phyloP scores from a whole-genome alignment of 2,797 vertebrate species.

The Dryobates pubescens region DNA sequence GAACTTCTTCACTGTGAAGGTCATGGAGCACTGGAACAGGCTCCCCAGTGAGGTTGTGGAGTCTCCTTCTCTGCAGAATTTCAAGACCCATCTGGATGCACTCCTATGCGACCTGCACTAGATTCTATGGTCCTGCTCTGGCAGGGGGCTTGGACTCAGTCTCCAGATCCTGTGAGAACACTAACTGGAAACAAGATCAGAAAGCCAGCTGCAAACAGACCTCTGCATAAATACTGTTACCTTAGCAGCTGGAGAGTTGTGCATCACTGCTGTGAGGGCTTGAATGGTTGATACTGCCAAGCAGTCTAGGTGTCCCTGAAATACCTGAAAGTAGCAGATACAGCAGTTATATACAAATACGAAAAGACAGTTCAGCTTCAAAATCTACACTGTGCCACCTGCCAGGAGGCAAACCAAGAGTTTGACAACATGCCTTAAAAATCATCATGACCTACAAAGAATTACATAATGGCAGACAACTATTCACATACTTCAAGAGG shows the following conservation, averaged over 20 bases:
- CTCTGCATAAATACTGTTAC: constrained; percentile 69
- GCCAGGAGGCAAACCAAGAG: constrained; percentile 21
- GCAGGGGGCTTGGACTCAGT: too few species aligned
- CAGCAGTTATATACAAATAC: not conserved
- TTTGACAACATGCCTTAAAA: constrained; percentile 62
- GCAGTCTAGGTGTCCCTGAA: constrained; percentile 91
- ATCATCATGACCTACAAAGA: constrained; percentile 53
- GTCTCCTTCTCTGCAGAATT: too few species aligned
- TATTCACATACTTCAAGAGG: constrained; percentile 38
- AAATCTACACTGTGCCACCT: constrained; percentile 18
- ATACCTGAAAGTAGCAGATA: constrained; percentile 81
- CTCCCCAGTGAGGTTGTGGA: too few species aligned
- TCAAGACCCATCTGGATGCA: too few species aligned
- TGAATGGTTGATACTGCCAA: constrained; percentile 94
- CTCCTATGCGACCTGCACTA: too few species aligned
- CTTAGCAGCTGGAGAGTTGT: constrained; percentile 97
- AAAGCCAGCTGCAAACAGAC: not conserved
- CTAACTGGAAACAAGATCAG: not conserved
- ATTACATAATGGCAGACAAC: constrained; percentile 24
- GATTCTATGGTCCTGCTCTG: too few species aligned
- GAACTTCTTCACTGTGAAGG: too few species aligned
- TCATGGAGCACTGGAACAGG: too few species aligned
- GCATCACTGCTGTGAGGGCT: constrained; percentile 96
- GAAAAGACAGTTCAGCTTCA: not conserved
- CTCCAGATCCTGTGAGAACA: not conserved